Conservation (phyloP, 2,888 invertebrate genomes). For the Conistra vaccinii region DNA sequence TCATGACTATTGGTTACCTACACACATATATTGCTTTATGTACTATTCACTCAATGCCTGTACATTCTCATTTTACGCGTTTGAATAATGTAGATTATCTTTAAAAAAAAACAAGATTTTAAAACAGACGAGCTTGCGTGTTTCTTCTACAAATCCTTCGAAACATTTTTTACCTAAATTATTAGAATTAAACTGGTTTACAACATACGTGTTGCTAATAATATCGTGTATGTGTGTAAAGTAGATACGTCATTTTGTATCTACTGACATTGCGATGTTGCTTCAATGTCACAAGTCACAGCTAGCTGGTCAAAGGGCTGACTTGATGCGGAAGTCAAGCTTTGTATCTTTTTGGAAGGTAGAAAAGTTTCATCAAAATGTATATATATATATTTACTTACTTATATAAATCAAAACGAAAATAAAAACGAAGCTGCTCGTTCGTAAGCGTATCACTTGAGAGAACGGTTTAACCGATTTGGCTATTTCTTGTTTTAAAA, state of each 20-base stretch:
- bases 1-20: neutral
- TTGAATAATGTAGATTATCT: neutral
- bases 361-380: neutral
- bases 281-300: constrained; percentile 46
- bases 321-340: constrained; percentile 16
- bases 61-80: neutral
- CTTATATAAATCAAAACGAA: too few relatives aligned
- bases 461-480: neutral
- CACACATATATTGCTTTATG: neutral
- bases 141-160: neutral
- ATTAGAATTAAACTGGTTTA: constrained; percentile 30
- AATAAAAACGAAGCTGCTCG: neutral
- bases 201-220: constrained; percentile 14
- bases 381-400: too few relatives aligned
- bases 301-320: constrained; percentile 34
- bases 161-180: constrained; percentile 27
- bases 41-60: neutral
- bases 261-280: constrained; percentile 35
- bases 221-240: constrained; percentile 14
- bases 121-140: neutral
- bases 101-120: neutral
- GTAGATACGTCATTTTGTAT: constrained; percentile 30
- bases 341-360: constrained; percentile 2
- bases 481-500: neutral
- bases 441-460: neutral